Conservation (phyloP, 1,140 invertebrate species). For the Drosophila orosa region DNA sequence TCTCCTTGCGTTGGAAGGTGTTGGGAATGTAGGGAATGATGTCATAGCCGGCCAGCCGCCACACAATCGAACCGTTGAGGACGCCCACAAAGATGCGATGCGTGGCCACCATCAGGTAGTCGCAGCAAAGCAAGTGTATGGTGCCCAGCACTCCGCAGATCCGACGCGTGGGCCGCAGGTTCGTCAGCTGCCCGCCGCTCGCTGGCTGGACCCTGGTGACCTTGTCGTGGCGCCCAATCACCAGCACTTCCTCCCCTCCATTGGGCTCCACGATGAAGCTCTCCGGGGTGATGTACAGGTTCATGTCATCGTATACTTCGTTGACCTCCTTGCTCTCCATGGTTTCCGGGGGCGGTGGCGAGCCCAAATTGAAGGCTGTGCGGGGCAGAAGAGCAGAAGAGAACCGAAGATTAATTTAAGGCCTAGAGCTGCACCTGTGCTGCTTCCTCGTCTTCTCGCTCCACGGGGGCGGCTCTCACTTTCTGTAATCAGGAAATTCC, state of each 20-base stretch:
- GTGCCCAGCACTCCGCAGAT: constrained; percentile 96
- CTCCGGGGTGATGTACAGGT: constrained; percentile 89
- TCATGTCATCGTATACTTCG: constrained; percentile 87
- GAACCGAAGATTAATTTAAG: constrained; percentile 20
- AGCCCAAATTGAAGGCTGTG: constrained; percentile 27
- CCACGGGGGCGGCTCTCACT: constrained; percentile 15
- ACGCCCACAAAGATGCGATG: constrained; percentile 93
- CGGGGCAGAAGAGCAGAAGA: background rate
- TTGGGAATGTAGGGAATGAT: constrained; percentile 94
- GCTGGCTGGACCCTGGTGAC: constrained; percentile 87
- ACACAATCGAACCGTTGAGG: constrained; percentile 94
- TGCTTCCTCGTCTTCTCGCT: constrained; percentile 11
- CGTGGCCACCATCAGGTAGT: constrained; percentile 96
- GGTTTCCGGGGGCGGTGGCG: constrained; percentile 17
- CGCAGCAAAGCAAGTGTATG: constrained; percentile 93
- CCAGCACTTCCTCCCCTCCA: constrained; percentile 86
- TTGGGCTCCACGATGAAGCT: constrained; percentile 90
- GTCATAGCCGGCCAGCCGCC: constrained; percentile 92
- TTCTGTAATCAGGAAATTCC: constrained; percentile 7
- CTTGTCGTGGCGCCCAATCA: constrained; percentile 90
- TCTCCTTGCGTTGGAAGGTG: constrained; percentile 91
- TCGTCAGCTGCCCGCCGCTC: constrained; percentile 58
- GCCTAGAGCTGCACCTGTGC: constrained; percentile 26
- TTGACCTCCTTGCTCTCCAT: constrained; percentile 56
- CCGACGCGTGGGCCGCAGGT: constrained; percentile 86